phyloP scores from a whole-genome alignment of 2,797 vertebrate genomes.

The Anniella stebbinsi region DNA sequence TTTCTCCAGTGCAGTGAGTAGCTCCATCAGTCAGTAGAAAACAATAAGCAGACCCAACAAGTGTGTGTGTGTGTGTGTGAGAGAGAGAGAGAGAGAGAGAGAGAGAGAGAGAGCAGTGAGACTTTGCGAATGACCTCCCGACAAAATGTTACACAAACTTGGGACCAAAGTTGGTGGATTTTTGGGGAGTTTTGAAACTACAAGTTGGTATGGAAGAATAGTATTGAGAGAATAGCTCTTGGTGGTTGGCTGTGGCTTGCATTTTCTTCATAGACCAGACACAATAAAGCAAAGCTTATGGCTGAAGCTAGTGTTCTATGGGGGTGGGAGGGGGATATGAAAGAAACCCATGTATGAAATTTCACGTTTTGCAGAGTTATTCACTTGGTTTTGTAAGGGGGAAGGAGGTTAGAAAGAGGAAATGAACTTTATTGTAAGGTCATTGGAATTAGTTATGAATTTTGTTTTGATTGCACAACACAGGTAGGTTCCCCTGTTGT shows the following conservation, averaged over 20 bases:
- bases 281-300: slow-evolving; percentile 19
- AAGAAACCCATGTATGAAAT: slow-evolving; percentile 69
- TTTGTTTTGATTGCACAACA: slow-evolving; percentile 66
- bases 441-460: slow-evolving; percentile 55
- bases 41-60: slow-evolving; percentile 58
- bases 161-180: slow-evolving; percentile 78
- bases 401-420: slow-evolving; percentile 51
- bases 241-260: slow-evolving; percentile 48
- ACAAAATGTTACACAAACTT: slow-evolving; percentile 46
- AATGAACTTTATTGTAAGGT: slow-evolving; percentile 51
- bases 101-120: slow-evolving; percentile 33
- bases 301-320: slow-evolving; percentile 51
- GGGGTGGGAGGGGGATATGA: slow-evolving; percentile 56
- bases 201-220: background rate
- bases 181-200: slow-evolving; percentile 58
- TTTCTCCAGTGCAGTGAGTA: slow-evolving; percentile 53
- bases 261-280: slow-evolving; percentile 40
- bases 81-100: no score
- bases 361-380: slow-evolving; percentile 71
- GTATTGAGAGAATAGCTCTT: slow-evolving; percentile 51
- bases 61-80: slow-evolving; percentile 43
- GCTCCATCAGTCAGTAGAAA: slow-evolving; percentile 56
- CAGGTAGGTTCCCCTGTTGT: slow-evolving; percentile 58
- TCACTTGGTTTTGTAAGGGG: slow-evolving; percentile 62
- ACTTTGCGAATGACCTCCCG: slow-evolving; percentile 57